Evolutionary conservation across 92 coral and sea anemone genomes (phyloP), one percentile per base, ranked within the genome.

Genomic region (Epizoanthus stellaris): DNA sequence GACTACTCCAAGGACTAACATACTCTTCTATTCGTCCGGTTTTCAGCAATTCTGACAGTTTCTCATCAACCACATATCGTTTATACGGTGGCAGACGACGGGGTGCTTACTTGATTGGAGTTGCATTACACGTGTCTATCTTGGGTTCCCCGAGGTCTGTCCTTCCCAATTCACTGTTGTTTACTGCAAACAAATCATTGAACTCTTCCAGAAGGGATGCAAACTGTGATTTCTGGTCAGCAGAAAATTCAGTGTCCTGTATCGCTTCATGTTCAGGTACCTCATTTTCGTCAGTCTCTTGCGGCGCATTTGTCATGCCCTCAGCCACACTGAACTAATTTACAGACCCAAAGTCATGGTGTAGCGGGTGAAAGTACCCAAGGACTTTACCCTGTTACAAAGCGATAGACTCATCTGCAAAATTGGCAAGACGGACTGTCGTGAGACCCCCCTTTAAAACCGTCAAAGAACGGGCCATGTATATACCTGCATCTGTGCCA

Each of bases 81-180:
- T 85, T 40, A 65, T 73, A 64, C 38, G 80, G 88, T 67, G 91
- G 80, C 59, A 87, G 70, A 60, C 87, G 61, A 30, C 87, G 47
- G 67, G 90, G 87, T 72, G 68, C 85, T 77, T 88, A 85, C 53
- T 87, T 86, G 84, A 90, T 69, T 36, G 88, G 93, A 58, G 63
- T 67, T 75, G 91, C 88, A 7, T 88, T 66, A 30, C 88, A 88
- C 23, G 93, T 90, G 49, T 80, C 76, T 12, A 90, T 87, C 76
- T 82, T 59, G 79, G 87, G 93, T 70, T 90, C 85, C 64, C 77
- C 58, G 54, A 90, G 67, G 68, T 87, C 34, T 14, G 88, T 87
- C 77, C 86, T 68, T 49, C 93, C 91, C 45, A 90, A n/a, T 49
- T 87, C 88, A 36, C 53, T 56, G 65, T 82, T 82, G 71, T 61